These are phyloP conservation scores for Thysanoteuthis rhombus DNA, from an alignment of 2,888 invertebrate genomes.

Conservation along the genomic window DNA sequence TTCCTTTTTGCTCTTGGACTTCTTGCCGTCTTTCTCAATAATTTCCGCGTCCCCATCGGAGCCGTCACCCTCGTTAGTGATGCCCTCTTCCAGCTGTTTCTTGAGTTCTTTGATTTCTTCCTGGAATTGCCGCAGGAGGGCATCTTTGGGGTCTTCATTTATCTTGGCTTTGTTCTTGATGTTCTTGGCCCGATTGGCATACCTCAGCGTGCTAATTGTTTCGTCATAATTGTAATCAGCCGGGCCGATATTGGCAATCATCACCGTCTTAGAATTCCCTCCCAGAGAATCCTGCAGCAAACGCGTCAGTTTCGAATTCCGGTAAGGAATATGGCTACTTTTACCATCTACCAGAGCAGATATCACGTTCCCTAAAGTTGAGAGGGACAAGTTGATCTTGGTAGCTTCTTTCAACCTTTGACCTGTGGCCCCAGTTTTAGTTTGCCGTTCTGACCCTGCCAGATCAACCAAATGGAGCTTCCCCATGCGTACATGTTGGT, in stretches of 20 bases:
- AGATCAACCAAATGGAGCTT: constrained; percentile 97
- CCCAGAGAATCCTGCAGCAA: constrained; percentile 93
- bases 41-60: neutral
- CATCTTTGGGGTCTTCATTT: constrained; percentile 98
- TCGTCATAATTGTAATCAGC: constrained; percentile 96
- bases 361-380: constrained; percentile 97
- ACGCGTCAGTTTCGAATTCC: constrained; percentile 93
- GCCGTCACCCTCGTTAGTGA: neutral
- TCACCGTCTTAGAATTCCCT: constrained; percentile 78
- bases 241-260: constrained; percentile 95
- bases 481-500: constrained; percentile 91
- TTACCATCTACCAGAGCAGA: constrained; percentile 97
- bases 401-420: constrained; percentile 94
- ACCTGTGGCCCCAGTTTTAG: constrained; percentile 94
- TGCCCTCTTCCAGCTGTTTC: constrained; percentile 82
- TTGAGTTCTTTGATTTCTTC: constrained; percentile 93
- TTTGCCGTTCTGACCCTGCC: constrained; percentile 96
- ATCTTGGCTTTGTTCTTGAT: constrained; percentile 95
- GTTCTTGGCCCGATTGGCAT: constrained; percentile 96
- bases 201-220: constrained; percentile 93
- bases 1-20: neutral
- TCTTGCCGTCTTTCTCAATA: constrained; percentile 22
- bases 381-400: constrained; percentile 96
- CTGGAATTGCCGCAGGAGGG: constrained; percentile 92
- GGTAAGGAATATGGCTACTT: constrained; percentile 95